A percentile compares a stretch with the other conserved stretches of the same genome.
These are phyloP conservation scores for Pelecanoides urinatrix DNA, from an alignment of 2,113 vertebrate species.

Conservation along the genomic window DNA sequence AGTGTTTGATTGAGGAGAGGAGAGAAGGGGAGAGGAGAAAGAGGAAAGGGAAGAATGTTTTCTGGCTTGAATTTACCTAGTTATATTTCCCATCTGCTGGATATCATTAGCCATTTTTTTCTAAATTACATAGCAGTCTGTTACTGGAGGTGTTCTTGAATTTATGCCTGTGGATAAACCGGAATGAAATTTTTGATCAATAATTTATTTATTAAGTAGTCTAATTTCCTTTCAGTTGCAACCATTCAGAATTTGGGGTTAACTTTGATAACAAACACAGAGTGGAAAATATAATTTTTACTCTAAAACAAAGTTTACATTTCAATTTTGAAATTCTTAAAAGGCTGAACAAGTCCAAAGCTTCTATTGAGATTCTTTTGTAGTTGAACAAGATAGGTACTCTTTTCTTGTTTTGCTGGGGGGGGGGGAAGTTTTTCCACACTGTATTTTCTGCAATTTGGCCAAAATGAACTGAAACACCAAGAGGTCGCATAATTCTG, in stretches of 20 bases:
- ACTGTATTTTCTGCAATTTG: not conserved
- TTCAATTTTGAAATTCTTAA: not conserved
- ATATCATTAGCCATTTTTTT: not conserved
- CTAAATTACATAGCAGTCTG: not conserved
- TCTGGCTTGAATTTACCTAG: not conserved
- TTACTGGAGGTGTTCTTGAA: not conserved
- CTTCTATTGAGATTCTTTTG: not conserved
- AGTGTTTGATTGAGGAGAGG: not conserved
- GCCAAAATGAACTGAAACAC: not conserved
- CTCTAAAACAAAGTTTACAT: not conserved
- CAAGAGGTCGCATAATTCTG: not conserved
- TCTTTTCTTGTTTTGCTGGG: not conserved
- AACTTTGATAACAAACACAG: not conserved
- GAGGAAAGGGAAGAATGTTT: not conserved
- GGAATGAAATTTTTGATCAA: not conserved
- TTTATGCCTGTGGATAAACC: not conserved
- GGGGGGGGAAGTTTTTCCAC: not conserved
- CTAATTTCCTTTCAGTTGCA: not conserved
- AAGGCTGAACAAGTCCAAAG: not conserved
- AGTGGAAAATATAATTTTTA: not conserved
- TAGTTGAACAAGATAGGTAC: not conserved
- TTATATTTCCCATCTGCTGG: not conserved
- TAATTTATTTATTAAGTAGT: not conserved
- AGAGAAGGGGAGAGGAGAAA: not conserved
- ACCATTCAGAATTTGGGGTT: not conserved